Percentiles rank a stretch among this genome's conserved stretches.
phyloP scores from a whole-genome alignment of 2,888 invertebrate genomes.

The Apodemia arnacis region DNA sequence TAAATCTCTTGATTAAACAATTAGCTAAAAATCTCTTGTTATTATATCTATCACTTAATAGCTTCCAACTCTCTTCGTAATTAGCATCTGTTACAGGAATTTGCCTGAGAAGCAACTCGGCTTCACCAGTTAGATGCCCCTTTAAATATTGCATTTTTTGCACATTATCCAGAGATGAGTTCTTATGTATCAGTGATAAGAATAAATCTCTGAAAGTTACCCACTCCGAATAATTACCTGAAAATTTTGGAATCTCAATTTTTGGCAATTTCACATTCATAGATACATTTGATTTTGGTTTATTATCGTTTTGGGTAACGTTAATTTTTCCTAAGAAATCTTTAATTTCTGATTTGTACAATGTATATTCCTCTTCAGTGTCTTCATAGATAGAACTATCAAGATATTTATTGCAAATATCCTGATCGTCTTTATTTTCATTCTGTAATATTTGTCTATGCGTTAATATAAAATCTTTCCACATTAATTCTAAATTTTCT shows the following conservation, averaged over 20 bases:
- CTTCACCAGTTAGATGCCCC: slow-evolving; percentile 68
- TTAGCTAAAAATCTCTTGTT: slow-evolving; percentile 75
- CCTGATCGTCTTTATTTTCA: not conserved
- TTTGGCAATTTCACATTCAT: slow-evolving; percentile 33
- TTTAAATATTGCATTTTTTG: slow-evolving; percentile 69
- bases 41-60: slow-evolving; percentile 62
- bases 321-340: not conserved
- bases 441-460: not conserved
- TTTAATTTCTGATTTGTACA: slow-evolving; percentile 7
- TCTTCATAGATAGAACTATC: slow-evolving; percentile 6
- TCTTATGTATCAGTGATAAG: not conserved
- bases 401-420: slow-evolving; percentile 15
- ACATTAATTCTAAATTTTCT: not conserved
- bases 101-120: slow-evolving; percentile 72
- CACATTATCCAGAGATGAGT: not conserved
- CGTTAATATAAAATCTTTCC: not conserved
- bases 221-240: slow-evolving; percentile 8
- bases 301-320: not conserved
- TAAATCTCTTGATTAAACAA: slow-evolving; percentile 57
- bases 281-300: not conserved
- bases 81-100: slow-evolving; percentile 58
- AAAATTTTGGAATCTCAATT: slow-evolving; percentile 2
- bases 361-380: slow-evolving; percentile 15
- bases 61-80: slow-evolving; percentile 69
- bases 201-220: not conserved